phyloP scores from a whole-genome alignment of 2,113 vertebrate genomes.

The Delphinapterus leucas region DNA sequence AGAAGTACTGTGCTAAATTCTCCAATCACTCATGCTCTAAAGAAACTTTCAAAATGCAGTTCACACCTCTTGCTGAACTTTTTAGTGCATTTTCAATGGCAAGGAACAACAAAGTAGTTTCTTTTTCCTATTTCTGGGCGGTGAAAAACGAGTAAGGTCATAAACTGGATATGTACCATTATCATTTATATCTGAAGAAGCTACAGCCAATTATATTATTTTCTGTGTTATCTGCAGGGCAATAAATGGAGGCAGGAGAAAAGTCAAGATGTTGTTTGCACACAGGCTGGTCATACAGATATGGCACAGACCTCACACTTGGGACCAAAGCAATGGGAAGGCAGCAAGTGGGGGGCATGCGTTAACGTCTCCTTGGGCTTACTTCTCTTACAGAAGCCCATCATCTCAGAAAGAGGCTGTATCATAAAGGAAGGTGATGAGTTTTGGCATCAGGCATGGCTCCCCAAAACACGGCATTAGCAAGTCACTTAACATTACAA shows the following conservation, averaged over 20 bases:
- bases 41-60: constrained; percentile 43
- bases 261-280: not conserved
- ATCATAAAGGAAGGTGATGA: not conserved
- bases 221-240: not conserved
- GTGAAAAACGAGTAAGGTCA: constrained; percentile 44
- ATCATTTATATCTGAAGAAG: constrained; percentile 21
- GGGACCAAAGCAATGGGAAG: not conserved
- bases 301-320: not conserved
- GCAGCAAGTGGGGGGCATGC: fast-evolving
- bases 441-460: not conserved
- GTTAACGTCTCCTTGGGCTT: not conserved
- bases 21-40: constrained; percentile 50
- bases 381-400: not conserved
- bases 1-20: constrained; percentile 43
- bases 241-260: not conserved
- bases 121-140: not conserved
- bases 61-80: constrained; percentile 39
- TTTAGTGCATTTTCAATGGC: constrained; percentile 35
- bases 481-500: not conserved
- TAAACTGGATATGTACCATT: constrained; percentile 13
- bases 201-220: not conserved
- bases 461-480: not conserved
- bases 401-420: not conserved
- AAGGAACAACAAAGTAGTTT: not conserved
- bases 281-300: not conserved